Evolutionary conservation across 2,888 invertebrate genomes (phyloP), one percentile per base, ranked within the genome.

Genomic region (Bellardia bayeri): DNA sequence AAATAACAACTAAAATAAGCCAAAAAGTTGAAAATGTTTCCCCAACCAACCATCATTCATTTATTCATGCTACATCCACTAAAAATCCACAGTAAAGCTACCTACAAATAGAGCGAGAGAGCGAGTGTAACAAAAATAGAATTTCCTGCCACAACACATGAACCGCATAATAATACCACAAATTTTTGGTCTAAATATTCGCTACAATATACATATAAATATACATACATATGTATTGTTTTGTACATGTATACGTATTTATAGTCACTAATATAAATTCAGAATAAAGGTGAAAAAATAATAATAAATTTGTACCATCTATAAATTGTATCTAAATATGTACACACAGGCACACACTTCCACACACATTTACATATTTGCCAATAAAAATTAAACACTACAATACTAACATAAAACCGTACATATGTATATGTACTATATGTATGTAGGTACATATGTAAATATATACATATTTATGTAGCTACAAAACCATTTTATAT

Each of bases 11-110:
- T 72, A 89, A 91, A 89, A 89, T 90, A 87, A 88, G 90, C 89
- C 91, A 91, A 91, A 92, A 91, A 90, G 90, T 90, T 90, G 90
- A 89, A 90, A 90, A 85, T 80, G 37, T 83, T 82, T 58, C 51
- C 61, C 75, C 51, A 81, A 80, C 56, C 75, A 63, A 71, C 30
- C 71, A 71, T 83, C 64, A 69, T 69, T 69, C 64, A 78, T 69
- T 72, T 76, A 56, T 66, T 81, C 71, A 82, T 78, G 78, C 72
- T 64, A 74, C 63, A 68, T 61, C 56, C 68, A 78, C 71, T 66
- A 7, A 33, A 58, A 64, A 63, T 58, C 56, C 61, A 56, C 13
- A 66, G 16, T 51, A 42, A 56, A 66, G 45, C 3, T 9, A 63
- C 69, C 16, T 49, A 45, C n/a, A 78, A 16, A 58, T 61, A 71